Percentiles rank a stretch among this genome's conserved stretches.
Conservation (phyloP, 2,888 invertebrate genomes). For the Criorhina ranunculi region DNA sequence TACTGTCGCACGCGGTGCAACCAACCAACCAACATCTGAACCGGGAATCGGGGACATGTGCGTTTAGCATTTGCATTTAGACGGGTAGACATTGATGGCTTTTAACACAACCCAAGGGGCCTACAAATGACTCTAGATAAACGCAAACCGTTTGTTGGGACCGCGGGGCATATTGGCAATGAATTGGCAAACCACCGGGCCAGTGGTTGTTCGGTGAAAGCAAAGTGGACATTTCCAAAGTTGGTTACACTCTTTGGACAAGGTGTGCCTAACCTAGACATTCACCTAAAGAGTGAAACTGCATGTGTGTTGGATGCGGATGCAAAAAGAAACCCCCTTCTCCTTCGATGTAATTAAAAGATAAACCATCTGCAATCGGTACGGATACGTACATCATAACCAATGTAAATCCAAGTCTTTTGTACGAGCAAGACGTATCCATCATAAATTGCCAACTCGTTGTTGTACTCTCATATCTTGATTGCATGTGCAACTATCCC, state of each 20-base stretch:
- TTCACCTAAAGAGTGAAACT: neutral
- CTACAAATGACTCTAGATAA: slow-evolving; percentile 13
- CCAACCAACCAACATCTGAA: slow-evolving; percentile 30
- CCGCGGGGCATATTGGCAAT: slow-evolving; percentile 52
- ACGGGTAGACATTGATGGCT: slow-evolving; percentile 30
- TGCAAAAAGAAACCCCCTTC: too few species aligned
- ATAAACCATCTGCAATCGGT: slow-evolving; percentile 32
- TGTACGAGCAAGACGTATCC: slow-evolving; percentile 46
- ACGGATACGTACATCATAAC: neutral
- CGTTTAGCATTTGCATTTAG: slow-evolving; percentile 45
- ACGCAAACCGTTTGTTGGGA: slow-evolving; percentile 37
- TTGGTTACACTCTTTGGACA: slow-evolving; percentile 8
- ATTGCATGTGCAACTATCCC: slow-evolving; percentile 59
- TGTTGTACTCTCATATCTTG: slow-evolving; percentile 42
- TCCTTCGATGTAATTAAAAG: slow-evolving; percentile 66
- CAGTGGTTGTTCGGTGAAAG: slow-evolving; percentile 53
- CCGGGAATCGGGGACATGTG: slow-evolving; percentile 68
- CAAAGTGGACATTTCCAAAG: slow-evolving; percentile 30
- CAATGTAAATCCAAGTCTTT: slow-evolving; percentile 32
- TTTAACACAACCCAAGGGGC: slow-evolving; percentile 25
- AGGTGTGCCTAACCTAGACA: slow-evolving; percentile 43
- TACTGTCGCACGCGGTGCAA: slow-evolving; percentile 39
- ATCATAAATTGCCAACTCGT: slow-evolving; percentile 11
- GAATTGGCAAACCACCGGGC: slow-evolving; percentile 36
- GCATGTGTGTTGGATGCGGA: too few species aligned